Evolutionary conservation across 2,797 vertebrate genomes (phyloP).

Genomic region (Somateria mollissima): DNA sequence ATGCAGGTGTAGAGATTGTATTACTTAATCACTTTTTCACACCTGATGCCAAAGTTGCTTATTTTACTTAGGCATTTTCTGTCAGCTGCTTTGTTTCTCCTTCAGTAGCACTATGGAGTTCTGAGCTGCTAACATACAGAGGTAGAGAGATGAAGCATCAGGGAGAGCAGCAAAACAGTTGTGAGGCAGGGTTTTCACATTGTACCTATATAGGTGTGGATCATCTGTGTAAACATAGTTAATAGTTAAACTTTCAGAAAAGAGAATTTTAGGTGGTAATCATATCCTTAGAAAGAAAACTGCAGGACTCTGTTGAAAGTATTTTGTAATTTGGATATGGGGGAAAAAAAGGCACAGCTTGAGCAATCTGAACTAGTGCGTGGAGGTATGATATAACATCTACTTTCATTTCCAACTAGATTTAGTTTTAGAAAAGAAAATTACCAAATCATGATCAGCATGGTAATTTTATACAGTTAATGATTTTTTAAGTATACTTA

Average conservation of each 20-base stretch:
- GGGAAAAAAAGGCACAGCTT: neutral
- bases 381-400: neutral
- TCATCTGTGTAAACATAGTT: neutral
- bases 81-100: slow-evolving; percentile 15
- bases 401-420: neutral
- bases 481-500: neutral
- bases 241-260: neutral
- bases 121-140: neutral
- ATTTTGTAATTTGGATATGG: slow-evolving; percentile 1
- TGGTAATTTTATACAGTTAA: neutral
- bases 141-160: neutral
- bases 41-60: neutral
- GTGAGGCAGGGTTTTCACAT: neutral
- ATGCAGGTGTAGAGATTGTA: neutral
- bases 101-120: neutral
- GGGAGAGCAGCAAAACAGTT: slow-evolving; percentile 2
- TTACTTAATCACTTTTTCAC: neutral
- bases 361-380: neutral
- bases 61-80: neutral
- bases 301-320: neutral
- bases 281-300: slow-evolving; percentile 9
- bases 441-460: neutral
- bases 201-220: neutral
- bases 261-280: neutral
- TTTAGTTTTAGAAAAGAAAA: slow-evolving; percentile 1